These are phyloP conservation scores for Drosophila fungiperda DNA, from an alignment of 2,888 invertebrate species.

Conservation along the genomic window DNA sequence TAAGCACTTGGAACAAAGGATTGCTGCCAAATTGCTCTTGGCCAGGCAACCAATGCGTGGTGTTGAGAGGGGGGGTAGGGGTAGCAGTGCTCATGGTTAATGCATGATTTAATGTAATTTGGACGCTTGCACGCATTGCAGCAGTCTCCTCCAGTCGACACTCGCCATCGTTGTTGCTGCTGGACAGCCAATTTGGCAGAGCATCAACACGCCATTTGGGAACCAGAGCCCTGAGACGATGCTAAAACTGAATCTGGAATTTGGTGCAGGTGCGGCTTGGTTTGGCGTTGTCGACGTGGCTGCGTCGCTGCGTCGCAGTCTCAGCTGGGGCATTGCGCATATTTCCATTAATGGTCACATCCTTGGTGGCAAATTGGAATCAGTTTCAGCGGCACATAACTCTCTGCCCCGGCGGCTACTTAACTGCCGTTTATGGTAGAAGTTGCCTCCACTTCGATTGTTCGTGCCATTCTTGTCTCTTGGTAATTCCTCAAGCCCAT, in stretches of 20 bases:
- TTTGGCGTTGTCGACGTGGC: neutral
- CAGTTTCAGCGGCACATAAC: conserved; percentile 62
- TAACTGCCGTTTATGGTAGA: conserved; percentile 66
- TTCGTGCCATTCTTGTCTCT: conserved; percentile 27
- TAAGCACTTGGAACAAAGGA: conserved; percentile 71
- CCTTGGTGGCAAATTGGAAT: conserved; percentile 79
- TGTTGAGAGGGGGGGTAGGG: neutral
- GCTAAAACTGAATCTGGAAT: conserved; percentile 28
- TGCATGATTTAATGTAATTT: conserved; percentile 82
- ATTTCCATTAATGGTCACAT: conserved; percentile 80
- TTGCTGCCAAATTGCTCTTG: conserved; percentile 73
- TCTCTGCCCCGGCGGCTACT: conserved; percentile 63
- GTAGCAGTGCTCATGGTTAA: conserved; percentile 77
- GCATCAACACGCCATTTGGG: conserved; percentile 82
- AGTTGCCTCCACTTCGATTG: conserved; percentile 38
- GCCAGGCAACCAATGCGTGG: conserved; percentile 18
- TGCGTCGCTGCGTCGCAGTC: conserved; percentile 16
- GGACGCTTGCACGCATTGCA: conserved; percentile 70
- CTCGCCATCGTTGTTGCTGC: conserved; percentile 13
- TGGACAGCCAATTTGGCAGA: conserved; percentile 74
- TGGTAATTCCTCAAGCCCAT: conserved; percentile 14
- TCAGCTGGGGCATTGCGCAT: conserved; percentile 66
- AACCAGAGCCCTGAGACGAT: conserved; percentile 38
- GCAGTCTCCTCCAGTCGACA: conserved; percentile 30
- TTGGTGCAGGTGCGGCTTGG: conserved; percentile 41